A percentile compares a stretch with the other conserved stretches of the same genome.
Conservation (phyloP, 1,140 invertebrate species). For the Heliconius hewitsoni region DNA sequence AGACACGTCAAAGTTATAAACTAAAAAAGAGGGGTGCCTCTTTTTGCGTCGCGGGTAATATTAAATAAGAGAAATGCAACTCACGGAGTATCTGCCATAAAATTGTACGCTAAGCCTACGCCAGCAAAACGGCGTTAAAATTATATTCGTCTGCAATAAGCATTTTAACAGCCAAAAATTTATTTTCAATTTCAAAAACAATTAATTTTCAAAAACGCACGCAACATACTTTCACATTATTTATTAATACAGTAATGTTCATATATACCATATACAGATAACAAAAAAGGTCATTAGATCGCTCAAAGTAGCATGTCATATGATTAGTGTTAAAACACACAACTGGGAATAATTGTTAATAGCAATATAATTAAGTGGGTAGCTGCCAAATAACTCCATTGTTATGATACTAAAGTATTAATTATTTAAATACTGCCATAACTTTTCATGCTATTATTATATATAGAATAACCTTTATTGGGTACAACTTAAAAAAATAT, state of each 20-base stretch:
- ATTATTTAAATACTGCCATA: slow-evolving; percentile 38
- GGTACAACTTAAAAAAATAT: slow-evolving; percentile 16
- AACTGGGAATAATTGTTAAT: slow-evolving; percentile 36
- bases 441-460: slow-evolving; percentile 35
- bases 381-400: slow-evolving; percentile 40
- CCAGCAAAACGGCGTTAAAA: slow-evolving; percentile 7
- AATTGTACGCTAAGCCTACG: neutral
- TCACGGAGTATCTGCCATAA: neutral
- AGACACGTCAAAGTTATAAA: no score
- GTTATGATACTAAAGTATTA: slow-evolving; percentile 36
- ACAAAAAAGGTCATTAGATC: slow-evolving; percentile 37
- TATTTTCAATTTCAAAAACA: neutral
- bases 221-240: slow-evolving; percentile 10
- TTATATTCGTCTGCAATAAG: neutral
- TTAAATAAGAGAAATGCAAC: neutral
- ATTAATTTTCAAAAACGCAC: slow-evolving; percentile 1
- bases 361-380: slow-evolving; percentile 38
- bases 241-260: slow-evolving; percentile 12
- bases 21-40: no score
- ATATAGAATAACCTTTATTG: slow-evolving; percentile 32
- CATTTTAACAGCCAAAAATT: slow-evolving; percentile 22
- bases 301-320: slow-evolving; percentile 26
- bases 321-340: slow-evolving; percentile 39
- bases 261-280: slow-evolving; percentile 32
- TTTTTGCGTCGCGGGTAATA: no score